These are phyloP conservation scores for Argyra leucocephala DNA, from an alignment of 2,888 invertebrate genomes.

Conservation along the genomic window DNA sequence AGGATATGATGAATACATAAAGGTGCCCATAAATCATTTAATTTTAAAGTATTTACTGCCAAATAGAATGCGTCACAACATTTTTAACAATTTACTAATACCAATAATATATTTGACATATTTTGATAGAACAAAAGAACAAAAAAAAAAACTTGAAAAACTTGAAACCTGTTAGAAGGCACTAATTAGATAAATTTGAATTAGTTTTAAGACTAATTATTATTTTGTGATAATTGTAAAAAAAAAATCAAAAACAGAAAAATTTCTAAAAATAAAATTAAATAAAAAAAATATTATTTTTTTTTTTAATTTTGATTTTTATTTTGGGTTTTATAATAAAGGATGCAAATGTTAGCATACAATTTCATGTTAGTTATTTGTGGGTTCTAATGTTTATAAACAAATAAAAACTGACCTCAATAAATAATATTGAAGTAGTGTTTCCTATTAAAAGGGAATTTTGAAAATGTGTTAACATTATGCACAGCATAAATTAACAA, in stretches of 20 bases:
- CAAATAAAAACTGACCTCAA: too few species aligned
- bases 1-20: not conserved
- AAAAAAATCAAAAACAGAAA: not conserved
- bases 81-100: too few species aligned
- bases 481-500: too few species aligned
- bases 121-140: not conserved
- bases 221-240: not conserved
- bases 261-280: too few species aligned
- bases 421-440: too few species aligned
- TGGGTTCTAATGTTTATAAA: too few species aligned
- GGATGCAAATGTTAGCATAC: too few species aligned
- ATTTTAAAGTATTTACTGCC: not conserved
- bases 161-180: not conserved
- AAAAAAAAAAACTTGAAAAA: not conserved
- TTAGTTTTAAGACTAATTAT: not conserved
- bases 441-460: too few species aligned
- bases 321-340: too few species aligned
- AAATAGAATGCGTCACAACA: not conserved
- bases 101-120: not conserved
- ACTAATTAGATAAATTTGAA: not conserved
- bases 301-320: not conserved
- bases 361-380: too few species aligned
- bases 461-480: too few species aligned
- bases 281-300: too few species aligned
- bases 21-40: constrained; percentile 1